A percentile compares a stretch with the other conserved stretches of the same genome.
These are phyloP conservation scores for Gonioctena quinquepunctata DNA, from an alignment of 1,140 invertebrate species.

Conservation along the genomic window DNA sequence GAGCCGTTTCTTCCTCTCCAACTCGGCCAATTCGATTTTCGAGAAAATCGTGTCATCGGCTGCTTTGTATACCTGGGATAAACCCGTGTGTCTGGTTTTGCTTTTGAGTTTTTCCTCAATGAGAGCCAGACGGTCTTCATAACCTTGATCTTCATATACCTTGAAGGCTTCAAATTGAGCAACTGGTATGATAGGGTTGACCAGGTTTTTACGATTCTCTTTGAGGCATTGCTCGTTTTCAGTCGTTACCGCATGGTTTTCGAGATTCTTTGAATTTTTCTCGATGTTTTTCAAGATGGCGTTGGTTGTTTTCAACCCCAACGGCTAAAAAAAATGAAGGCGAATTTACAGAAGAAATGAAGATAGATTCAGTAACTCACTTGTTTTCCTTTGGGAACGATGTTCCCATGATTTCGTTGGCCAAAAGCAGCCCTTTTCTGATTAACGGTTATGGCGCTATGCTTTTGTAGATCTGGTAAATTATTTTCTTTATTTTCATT, in stretches of 20 bases:
- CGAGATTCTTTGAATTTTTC: neutral
- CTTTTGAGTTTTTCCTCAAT: slow-evolving; percentile 45
- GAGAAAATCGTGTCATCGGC: slow-evolving; percentile 40
- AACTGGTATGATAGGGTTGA: slow-evolving; percentile 57
- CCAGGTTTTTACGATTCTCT: slow-evolving; percentile 50
- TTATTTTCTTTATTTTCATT: slow-evolving; percentile 71
- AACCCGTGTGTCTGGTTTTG: slow-evolving; percentile 1
- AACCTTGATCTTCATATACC: slow-evolving; percentile 70
- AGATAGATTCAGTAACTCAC: slow-evolving; percentile 41
- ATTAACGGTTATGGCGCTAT: slow-evolving; percentile 55
- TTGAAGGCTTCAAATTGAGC: slow-evolving; percentile 73
- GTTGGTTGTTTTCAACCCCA: slow-evolving; percentile 10
- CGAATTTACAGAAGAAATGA: neutral
- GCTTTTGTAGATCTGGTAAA: slow-evolving; percentile 54
- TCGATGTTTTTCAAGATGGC: neutral
- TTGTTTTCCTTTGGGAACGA: slow-evolving; percentile 54
- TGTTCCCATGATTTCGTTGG: slow-evolving; percentile 36
- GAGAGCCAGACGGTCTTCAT: slow-evolving; percentile 56
- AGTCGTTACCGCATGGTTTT: slow-evolving; percentile 2
- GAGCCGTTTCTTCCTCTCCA: slow-evolving; percentile 29
- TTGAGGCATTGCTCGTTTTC: slow-evolving; percentile 43
- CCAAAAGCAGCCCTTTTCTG: slow-evolving; percentile 65
- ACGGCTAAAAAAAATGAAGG: slow-evolving; percentile 18
- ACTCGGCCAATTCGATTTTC: slow-evolving; percentile 36
- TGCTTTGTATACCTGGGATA: slow-evolving; percentile 39